Evolutionary conservation across 2,797 vertebrate genomes (phyloP).

Genomic region (Bryconaethiops microstoma): DNA sequence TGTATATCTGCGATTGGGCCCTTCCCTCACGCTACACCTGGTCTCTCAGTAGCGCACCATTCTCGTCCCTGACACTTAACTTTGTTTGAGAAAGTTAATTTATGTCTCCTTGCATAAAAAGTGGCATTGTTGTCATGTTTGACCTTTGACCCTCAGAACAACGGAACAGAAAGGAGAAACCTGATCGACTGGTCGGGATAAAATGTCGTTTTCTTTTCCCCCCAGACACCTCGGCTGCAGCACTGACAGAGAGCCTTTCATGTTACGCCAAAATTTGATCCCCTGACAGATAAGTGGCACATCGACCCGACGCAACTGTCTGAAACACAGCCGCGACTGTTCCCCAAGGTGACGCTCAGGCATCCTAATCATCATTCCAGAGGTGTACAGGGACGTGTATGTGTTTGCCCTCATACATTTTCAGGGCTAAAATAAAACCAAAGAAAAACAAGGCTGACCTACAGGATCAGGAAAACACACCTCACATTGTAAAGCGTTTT

Average conservation of each 20-base stretch:
- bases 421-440: background rate
- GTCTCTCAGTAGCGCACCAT: no score
- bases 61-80: no score
- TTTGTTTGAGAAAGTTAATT: background rate
- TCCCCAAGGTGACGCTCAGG: background rate
- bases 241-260: conserved; percentile 20
- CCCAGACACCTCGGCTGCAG: conserved; percentile 39
- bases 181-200: conserved; percentile 34
- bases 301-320: background rate
- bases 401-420: background rate
- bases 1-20: no score
- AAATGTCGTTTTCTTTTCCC: conserved; percentile 25
- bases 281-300: conserved; percentile 30
- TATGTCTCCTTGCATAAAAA: background rate
- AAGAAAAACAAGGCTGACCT: no score
- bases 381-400: background rate
- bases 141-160: conserved; percentile 29
- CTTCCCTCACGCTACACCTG: no score
- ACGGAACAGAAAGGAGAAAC: conserved; percentile 26
- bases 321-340: background rate
- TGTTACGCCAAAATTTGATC: conserved; percentile 39
- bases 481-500: no score
- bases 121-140: background rate
- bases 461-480: no score
- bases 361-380: background rate